These are phyloP conservation scores for Molossus molossus DNA, from an alignment of 2,797 vertebrate genomes.

Conservation along the genomic window DNA sequence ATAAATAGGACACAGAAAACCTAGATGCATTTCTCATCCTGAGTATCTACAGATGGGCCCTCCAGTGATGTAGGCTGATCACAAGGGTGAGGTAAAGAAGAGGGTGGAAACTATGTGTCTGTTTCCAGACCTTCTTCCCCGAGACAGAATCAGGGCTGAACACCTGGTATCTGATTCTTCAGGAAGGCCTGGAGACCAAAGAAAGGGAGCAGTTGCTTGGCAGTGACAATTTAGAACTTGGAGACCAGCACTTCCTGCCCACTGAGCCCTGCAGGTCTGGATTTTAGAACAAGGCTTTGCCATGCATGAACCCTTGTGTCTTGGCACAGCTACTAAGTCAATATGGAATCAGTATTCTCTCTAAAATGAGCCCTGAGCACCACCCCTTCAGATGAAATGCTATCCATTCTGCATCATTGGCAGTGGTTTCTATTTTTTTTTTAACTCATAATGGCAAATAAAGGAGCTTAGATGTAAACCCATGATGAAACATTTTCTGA, in stretches of 20 bases:
- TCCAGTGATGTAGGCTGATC: background rate
- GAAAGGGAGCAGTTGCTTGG: accelerated
- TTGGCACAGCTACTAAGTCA: background rate
- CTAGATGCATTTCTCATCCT: background rate
- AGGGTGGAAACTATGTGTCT: accelerated
- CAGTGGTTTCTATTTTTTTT: background rate
- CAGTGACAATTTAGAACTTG: background rate
- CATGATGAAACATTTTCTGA: background rate
- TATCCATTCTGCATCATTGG: background rate
- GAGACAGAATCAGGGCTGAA: background rate
- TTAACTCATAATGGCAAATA: background rate
- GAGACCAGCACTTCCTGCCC: background rate
- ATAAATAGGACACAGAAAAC: background rate
- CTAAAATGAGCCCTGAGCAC: background rate
- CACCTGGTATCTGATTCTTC: background rate
- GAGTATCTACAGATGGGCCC: background rate
- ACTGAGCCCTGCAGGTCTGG: background rate
- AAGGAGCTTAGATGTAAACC: background rate
- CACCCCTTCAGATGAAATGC: background rate
- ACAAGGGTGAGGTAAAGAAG: background rate
- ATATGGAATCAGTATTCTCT: background rate
- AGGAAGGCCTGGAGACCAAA: background rate
- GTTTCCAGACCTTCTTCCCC: background rate
- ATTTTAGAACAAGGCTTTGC: background rate
- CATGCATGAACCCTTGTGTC: accelerated